phyloP scores from a whole-genome alignment of 2,888 invertebrate species.

The Hypomecis atomaria region DNA sequence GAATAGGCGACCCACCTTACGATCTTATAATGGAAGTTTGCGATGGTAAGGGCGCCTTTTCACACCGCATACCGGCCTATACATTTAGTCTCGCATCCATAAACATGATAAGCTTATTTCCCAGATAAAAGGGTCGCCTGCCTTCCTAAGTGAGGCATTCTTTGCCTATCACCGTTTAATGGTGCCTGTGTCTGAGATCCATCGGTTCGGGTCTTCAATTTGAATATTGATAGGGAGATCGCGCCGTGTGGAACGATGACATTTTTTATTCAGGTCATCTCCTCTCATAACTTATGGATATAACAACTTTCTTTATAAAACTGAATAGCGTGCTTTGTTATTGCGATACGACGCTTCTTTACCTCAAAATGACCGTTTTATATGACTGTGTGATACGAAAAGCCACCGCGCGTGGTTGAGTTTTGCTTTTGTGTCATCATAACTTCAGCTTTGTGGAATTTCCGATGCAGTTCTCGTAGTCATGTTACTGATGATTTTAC shows the following conservation, averaged over 20 bases:
- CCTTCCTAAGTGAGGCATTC: conserved; percentile 77
- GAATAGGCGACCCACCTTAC: conserved; percentile 56
- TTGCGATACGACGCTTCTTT: conserved; percentile 18
- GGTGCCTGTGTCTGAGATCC: conserved; percentile 74
- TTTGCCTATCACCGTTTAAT: conserved; percentile 79
- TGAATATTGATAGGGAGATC: conserved; percentile 76
- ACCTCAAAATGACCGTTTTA: conserved; percentile 22
- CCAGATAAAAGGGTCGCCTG: conserved; percentile 78
- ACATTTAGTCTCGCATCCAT: conserved; percentile 72
- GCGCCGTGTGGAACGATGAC: conserved; percentile 54
- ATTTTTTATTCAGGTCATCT: conserved; percentile 62
- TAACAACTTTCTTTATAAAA: conserved; percentile 44
- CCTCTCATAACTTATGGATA: conserved; percentile 51
- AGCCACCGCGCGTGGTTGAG: conserved; percentile 12
- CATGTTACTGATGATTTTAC: background rate
- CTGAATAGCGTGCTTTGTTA: conserved; percentile 28
- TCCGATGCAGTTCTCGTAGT: conserved; percentile 15
- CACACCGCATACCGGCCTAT: conserved; percentile 61
- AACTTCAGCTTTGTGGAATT: conserved; percentile 16
- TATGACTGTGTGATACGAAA: conserved; percentile 19
- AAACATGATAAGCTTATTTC: conserved; percentile 81
- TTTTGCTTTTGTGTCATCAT: conserved; percentile 5
- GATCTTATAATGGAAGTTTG: conserved; percentile 66
- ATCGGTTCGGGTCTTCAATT: conserved; percentile 72
- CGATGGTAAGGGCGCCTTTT: conserved; percentile 66